A percentile compares a stretch with the other conserved stretches of the same genome.
Conservation (phyloP, 1,140 invertebrate species). For the Tetramorium alpestre region DNA sequence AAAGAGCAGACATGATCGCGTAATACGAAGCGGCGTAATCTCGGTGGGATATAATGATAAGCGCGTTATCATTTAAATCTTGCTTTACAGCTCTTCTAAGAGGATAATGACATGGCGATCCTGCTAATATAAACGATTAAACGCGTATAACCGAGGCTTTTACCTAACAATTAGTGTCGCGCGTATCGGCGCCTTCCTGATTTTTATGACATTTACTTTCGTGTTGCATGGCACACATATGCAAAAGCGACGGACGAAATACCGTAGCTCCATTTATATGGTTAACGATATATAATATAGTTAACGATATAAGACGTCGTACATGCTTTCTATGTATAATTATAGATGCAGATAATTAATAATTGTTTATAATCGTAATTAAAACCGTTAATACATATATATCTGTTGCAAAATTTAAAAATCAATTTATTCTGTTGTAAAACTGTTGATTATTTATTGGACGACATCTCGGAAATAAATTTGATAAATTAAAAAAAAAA, state of each 20-base stretch:
- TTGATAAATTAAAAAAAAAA: background rate
- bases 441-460: background rate
- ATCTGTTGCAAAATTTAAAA: background rate
- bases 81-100: conserved; percentile 26
- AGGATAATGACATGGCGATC: conserved; percentile 20
- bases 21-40: conserved; percentile 33
- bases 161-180: conserved; percentile 30
- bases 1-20: conserved; percentile 14
- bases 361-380: background rate
- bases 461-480: background rate
- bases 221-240: background rate
- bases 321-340: background rate
- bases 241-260: background rate
- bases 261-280: background rate
- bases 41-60: conserved; percentile 31
- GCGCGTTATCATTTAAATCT: conserved; percentile 51
- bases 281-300: background rate
- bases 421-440: background rate
- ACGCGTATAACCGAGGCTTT: conserved; percentile 7
- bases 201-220: conserved; percentile 32
- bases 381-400: background rate
- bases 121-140: conserved; percentile 42
- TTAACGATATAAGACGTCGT: background rate
- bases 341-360: background rate
- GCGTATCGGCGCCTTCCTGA: background rate